Base-by-base conservation (phyloP, 53 echinoderm and acorn worm species). In the Antedon mediterranea region DNA sequence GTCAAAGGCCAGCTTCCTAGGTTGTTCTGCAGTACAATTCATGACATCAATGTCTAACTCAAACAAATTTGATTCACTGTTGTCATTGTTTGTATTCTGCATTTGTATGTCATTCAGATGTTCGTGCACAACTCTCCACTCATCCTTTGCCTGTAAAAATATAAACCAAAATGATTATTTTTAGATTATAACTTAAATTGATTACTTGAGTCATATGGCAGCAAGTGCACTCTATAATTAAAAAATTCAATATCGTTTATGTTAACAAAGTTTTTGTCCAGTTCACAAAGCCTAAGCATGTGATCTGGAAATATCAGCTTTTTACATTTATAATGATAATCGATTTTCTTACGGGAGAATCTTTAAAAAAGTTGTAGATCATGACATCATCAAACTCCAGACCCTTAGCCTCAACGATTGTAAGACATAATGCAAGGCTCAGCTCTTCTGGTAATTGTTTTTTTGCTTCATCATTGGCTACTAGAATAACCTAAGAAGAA, bases 351-450 rank as follows among this genome's bases (percentile, higher is more conserved):
- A 87, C 87, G 26, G 87, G 87, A 3, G 87, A 87, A 76, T 87
- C 87, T 32, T 87, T 87, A 80, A 87, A 87, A 83, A 87, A 83
- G 72, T 87, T 87, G 34, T 87, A 87, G 83, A 87, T 79, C 73
- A 87, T 30, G 28, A 87, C 87, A 33, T 87, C 87, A 77, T 87
- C 87, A 87, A 87, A 87, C 79, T 87, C 87, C 73, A 87, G 37
- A 9, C 87, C 87, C 74, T 87, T 87, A 73, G 87, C 82, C 73
- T 87, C 87, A 70, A 78, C 83, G 34, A 87, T 87, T 74, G 87
- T 87, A 71, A 87, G 78, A 3, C 83, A 80, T 26, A 87, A 32
- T 23, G 80, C 83, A 29, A 80, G 71, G 30, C 77, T 79, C n/a
- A 87, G 78, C 72, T 87, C 87, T 6, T 79, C 80, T 27, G 87